Percentiles rank a stretch among this genome's conserved stretches.
phyloP scores from a whole-genome alignment of 2,888 invertebrate species.

The Ethmia dodecea region DNA sequence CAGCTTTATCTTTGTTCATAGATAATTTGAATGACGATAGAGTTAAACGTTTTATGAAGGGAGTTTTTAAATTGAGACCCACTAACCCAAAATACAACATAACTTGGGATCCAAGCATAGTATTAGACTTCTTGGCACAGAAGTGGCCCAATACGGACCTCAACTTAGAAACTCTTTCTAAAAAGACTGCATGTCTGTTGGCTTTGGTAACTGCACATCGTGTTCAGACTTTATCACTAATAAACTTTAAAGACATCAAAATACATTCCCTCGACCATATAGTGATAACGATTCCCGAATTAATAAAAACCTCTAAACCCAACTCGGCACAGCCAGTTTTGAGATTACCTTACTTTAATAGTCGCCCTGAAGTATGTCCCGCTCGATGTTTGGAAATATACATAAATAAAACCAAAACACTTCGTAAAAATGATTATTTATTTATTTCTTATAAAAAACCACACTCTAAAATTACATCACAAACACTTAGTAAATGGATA shows the following conservation, averaged over 20 bases:
- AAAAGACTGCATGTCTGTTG: slow-evolving; percentile 8
- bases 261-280: neutral
- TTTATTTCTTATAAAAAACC: slow-evolving; percentile 2
- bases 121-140: slow-evolving; percentile 3
- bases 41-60: neutral
- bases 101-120: slow-evolving; percentile 8
- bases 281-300: slow-evolving; percentile 9
- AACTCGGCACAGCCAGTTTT: neutral
- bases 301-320: slow-evolving; percentile 2
- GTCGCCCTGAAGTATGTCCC: slow-evolving; percentile 1
- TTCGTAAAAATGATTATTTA: neutral
- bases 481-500: slow-evolving; percentile 2
- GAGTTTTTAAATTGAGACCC: neutral
- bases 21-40: neutral
- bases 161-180: slow-evolving; percentile 2
- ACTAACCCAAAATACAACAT: slow-evolving; percentile 2
- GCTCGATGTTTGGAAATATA: neutral
- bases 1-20: neutral
- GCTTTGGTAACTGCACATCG: slow-evolving; percentile 6
- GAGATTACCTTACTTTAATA: neutral
- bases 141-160: slow-evolving; percentile 4
- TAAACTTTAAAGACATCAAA: slow-evolving; percentile 5
- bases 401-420: neutral
- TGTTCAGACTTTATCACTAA: slow-evolving; percentile 5
- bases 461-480: slow-evolving; percentile 1